Conservation (phyloP, 2,888 invertebrate genomes). For the Meandrusa payeni region DNA sequence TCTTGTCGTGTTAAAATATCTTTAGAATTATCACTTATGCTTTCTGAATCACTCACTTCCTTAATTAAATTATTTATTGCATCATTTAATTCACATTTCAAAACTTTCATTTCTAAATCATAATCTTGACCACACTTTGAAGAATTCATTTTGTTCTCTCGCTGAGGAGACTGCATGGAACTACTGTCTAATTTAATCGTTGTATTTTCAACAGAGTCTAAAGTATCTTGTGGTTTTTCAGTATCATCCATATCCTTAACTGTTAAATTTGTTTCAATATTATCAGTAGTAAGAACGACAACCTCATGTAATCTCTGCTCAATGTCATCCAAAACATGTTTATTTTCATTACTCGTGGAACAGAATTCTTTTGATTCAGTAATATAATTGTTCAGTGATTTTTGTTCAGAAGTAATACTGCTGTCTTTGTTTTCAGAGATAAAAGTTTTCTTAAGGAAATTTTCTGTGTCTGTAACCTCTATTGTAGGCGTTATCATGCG, state of each 20-base stretch:
- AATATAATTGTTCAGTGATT: not conserved
- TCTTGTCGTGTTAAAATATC: conserved; percentile 73
- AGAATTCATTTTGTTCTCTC: conserved; percentile 16
- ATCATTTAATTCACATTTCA: conserved; percentile 71
- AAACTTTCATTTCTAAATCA: conserved; percentile 64
- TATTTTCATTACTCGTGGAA: not conserved
- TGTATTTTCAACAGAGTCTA: not conserved
- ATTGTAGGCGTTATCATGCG: conserved; percentile 75
- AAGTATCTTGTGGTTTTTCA: conserved; percentile 1
- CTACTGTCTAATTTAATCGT: conserved; percentile 14
- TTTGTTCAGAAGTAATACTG: not conserved
- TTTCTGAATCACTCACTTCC: conserved; percentile 64
- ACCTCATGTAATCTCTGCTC: conserved; percentile 50
- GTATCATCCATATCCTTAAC: conserved; percentile 56
- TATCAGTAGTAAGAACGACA: conserved; percentile 59
- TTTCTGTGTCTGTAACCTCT: conserved; percentile 71
- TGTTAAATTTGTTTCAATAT: conserved; percentile 62
- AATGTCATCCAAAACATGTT: conserved; percentile 21
- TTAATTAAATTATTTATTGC: conserved; percentile 72
- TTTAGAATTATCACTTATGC: conserved; percentile 43
- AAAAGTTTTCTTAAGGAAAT: conserved; percentile 58
- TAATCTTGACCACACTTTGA: conserved; percentile 37
- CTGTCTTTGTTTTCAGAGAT: conserved; percentile 32
- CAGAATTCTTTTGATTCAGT: not conserved
- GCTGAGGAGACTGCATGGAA: not conserved